phyloP scores from a whole-genome alignment of 2,113 vertebrate species.

The Bathybates hornii region DNA sequence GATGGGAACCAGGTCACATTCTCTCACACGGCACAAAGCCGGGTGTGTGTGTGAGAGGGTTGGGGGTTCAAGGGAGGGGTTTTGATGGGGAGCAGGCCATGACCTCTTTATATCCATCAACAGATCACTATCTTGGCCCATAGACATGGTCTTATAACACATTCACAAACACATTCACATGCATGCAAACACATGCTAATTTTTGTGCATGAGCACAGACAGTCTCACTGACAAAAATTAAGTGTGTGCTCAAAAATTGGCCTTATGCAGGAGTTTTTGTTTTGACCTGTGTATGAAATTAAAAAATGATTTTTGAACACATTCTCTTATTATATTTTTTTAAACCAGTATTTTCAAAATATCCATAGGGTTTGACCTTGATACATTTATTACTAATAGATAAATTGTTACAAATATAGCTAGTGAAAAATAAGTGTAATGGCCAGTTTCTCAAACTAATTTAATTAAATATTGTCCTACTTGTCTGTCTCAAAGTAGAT shows the following conservation, averaged over 20 bases:
- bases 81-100: constrained; percentile 71
- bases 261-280: not conserved
- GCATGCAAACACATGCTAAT: constrained; percentile 44
- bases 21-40: constrained; percentile 74
- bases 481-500: not conserved
- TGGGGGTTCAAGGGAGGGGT: constrained; percentile 59
- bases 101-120: constrained; percentile 80
- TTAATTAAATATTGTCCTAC: not conserved
- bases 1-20: constrained; percentile 82
- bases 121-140: constrained; percentile 71
- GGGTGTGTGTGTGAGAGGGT: constrained; percentile 63
- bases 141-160: constrained; percentile 49
- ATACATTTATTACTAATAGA: not conserved
- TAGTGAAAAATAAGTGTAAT: not conserved
- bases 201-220: constrained; percentile 3
- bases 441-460: not conserved
- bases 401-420: not conserved
- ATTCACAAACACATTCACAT: constrained; percentile 32
- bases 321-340: not conserved
- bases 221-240: constrained; percentile 4
- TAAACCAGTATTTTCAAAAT: not conserved
- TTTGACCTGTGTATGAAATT: not conserved
- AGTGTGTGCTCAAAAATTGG: not conserved
- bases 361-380: not conserved
- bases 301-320: not conserved